A percentile compares a stretch with the other conserved stretches of the same genome.
Conservation (phyloP, 2,888 invertebrate species). For the Chymomyza caudatula region DNA sequence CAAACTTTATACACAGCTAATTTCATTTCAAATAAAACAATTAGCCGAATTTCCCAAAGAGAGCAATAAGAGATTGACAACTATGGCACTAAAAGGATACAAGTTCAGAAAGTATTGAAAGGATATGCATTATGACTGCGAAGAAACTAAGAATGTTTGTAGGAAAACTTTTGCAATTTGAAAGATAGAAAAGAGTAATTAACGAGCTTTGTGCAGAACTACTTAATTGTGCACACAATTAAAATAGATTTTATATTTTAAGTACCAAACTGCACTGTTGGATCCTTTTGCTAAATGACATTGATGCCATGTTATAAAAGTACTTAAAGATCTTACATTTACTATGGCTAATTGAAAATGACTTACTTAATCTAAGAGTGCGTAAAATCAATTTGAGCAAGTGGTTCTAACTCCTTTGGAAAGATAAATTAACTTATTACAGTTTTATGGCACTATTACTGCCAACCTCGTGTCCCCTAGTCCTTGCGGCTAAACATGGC, state of each 20-base stretch:
- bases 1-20: constrained; percentile 38
- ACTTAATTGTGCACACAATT: not conserved
- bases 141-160: not conserved
- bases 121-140: not conserved
- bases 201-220: not conserved
- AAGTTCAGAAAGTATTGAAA: not conserved
- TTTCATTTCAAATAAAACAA: constrained; percentile 32
- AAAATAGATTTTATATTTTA: too few species aligned
- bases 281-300: not conserved
- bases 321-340: not conserved
- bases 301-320: not conserved
- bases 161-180: not conserved
- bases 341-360: not conserved
- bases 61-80: constrained; percentile 5
- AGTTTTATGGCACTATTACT: not conserved
- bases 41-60: constrained; percentile 25
- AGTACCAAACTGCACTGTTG: too few species aligned
- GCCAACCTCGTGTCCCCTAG: not conserved
- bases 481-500: not conserved
- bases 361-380: not conserved
- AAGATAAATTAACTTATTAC: not conserved
- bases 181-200: not conserved
- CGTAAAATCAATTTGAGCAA: not conserved
- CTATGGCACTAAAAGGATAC: not conserved
- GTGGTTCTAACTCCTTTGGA: not conserved